These are phyloP conservation scores for Strigamia crassipes DNA, from an alignment of 2,888 invertebrate species.

Conservation along the genomic window DNA sequence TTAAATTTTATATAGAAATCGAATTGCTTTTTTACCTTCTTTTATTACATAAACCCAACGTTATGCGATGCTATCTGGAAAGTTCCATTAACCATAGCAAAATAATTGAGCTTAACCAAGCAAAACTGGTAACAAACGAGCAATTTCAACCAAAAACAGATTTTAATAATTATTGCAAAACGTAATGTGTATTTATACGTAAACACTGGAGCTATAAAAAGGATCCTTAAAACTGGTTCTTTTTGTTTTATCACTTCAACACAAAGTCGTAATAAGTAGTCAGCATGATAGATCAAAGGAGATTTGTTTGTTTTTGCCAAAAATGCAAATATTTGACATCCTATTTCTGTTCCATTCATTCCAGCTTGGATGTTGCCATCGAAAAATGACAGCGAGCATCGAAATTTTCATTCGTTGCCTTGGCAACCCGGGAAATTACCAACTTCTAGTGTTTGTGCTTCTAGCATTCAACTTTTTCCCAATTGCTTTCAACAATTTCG, in stretches of 20 bases:
- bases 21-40: background rate
- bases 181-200: background rate
- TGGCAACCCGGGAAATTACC: constrained; percentile 48
- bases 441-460: constrained; percentile 46
- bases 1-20: background rate
- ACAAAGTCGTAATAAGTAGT: background rate
- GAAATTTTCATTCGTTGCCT: constrained; percentile 41
- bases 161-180: background rate
- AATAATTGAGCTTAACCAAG: background rate
- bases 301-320: background rate
- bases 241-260: background rate
- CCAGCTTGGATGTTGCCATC: constrained; percentile 22
- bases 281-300: background rate
- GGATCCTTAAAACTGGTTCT: background rate
- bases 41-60: background rate
- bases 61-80: background rate
- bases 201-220: background rate
- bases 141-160: background rate
- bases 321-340: background rate
- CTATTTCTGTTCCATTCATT: background rate
- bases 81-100: background rate
- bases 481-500: constrained; percentile 48
- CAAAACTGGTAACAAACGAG: too few relatives aligned
- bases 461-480: constrained; percentile 50
- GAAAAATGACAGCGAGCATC: constrained; percentile 38